Base-by-base conservation (phyloP, 2,797 vertebrate genomes). In the Hybognathus amarus region DNA sequence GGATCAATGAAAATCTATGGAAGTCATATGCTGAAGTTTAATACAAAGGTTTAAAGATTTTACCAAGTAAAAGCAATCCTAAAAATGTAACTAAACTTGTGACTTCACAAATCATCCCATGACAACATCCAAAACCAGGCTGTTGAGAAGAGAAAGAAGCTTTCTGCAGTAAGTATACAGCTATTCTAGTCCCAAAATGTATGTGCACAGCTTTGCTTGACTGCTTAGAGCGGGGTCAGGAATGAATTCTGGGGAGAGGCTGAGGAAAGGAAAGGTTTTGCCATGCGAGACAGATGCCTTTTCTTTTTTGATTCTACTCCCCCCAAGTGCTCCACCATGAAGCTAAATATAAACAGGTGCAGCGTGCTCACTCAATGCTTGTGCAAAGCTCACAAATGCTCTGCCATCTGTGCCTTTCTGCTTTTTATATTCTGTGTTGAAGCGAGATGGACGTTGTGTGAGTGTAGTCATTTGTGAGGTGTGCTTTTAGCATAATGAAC, bases 311-410 rank as follows among this genome's bases (percentile, higher is more conserved):
- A 93, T 92, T 93, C 92, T 77, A 85, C 93, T 87, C 92, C 92
- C 92, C 90, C 93, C 91, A 91, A 93, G 91, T 92, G 88, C 89
- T 91, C 92, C 90, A 92, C 92, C 90, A 92, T 94, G 91, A 89
- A 91, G 91, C 93, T 94, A 94, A 93, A 95, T 95, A 93, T 95
- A 95, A 94, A 93, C 93, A 93, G 93, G 94, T 93, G 90, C 92
- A 87, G 89, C 66, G 56, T 88, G n/a, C n/a, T 90, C 90, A 91
- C 90, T 87, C 84, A 64, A 22, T 30, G 71, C 79, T 87, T 59
- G 66, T 63, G 75, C 75, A 77, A 70, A 71, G 75, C 82, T 78
- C 54, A 78, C 75, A 83, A 78, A 92, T 91, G 92, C 91, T 90
- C 84, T 78, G 87, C 93, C 93, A 94, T 95, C 94, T 95, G 94